Percentiles rank a stretch among this genome's conserved stretches.
phyloP scores from a whole-genome alignment of 2,797 vertebrate genomes.

The Onychomys torridus region DNA sequence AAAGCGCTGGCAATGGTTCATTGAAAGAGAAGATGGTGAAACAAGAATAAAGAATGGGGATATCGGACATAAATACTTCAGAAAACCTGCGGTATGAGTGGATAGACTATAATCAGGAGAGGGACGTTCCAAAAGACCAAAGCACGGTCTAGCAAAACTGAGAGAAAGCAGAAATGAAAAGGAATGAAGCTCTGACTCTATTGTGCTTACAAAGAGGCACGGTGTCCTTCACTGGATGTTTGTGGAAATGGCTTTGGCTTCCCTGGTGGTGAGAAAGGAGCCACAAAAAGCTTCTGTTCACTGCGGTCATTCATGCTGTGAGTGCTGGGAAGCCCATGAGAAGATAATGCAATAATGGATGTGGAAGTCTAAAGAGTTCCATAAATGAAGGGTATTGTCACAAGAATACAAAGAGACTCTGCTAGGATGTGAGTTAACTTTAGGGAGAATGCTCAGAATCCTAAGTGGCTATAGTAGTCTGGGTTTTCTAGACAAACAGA shows the following conservation, averaged over 20 bases:
- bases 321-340: slow-evolving; percentile 54
- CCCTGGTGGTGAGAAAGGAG: slow-evolving; percentile 22
- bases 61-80: slow-evolving; percentile 38
- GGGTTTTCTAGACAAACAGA: neutral
- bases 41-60: slow-evolving; percentile 37
- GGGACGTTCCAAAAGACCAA: neutral
- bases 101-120: neutral
- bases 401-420: neutral
- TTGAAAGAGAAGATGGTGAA: slow-evolving; percentile 43
- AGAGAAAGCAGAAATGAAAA: slow-evolving; percentile 6
- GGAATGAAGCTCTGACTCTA: slow-evolving; percentile 18
- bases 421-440: neutral
- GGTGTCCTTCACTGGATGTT: slow-evolving; percentile 56
- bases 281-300: neutral
- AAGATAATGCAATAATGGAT: slow-evolving; percentile 45
- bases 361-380: slow-evolving; percentile 36
- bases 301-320: slow-evolving; percentile 28
- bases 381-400: slow-evolving; percentile 56
- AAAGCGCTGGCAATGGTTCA: neutral
- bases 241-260: slow-evolving; percentile 52
- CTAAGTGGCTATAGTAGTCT: neutral
- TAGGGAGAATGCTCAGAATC: neutral
- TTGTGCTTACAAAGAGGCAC: neutral
- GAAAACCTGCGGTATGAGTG: neutral
- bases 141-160: neutral